Conservation (phyloP, 2,113 vertebrate species). For the Phocoena sinus region DNA sequence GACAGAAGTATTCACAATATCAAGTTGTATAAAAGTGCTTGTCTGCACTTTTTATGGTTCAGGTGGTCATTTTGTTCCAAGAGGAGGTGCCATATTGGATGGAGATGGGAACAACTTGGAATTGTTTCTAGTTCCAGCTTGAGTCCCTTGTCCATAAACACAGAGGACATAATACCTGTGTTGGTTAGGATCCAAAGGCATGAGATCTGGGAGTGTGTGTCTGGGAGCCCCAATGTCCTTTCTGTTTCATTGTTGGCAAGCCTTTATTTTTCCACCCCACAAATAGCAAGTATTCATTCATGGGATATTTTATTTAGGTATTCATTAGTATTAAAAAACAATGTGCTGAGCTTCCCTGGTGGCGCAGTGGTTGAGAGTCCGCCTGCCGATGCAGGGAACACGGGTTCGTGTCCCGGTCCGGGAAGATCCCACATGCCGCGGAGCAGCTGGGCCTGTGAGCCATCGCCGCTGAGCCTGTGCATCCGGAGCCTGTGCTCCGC, state of each 20-base stretch:
- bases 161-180: not conserved
- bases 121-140: not conserved
- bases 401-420: no score
- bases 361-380: no score
- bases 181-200: not conserved
- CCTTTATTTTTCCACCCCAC: not conserved
- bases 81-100: not conserved
- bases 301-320: not conserved
- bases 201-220: not conserved
- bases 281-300: conserved; percentile 1
- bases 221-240: not conserved
- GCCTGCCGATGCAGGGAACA: no score
- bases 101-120: not conserved
- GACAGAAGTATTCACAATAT: not conserved
- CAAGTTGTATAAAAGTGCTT: not conserved
- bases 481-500: no score
- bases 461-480: no score
- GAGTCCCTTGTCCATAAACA: not conserved
- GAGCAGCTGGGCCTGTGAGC: no score
- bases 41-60: not conserved
- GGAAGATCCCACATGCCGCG: no score
- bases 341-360: not conserved
- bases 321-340: conserved; percentile 2
- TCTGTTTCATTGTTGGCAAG: not conserved
- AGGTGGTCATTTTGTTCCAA: not conserved